Evolutionary conservation across 2,797 vertebrate genomes (phyloP).

Genomic region (Gobio occitaniae): DNA sequence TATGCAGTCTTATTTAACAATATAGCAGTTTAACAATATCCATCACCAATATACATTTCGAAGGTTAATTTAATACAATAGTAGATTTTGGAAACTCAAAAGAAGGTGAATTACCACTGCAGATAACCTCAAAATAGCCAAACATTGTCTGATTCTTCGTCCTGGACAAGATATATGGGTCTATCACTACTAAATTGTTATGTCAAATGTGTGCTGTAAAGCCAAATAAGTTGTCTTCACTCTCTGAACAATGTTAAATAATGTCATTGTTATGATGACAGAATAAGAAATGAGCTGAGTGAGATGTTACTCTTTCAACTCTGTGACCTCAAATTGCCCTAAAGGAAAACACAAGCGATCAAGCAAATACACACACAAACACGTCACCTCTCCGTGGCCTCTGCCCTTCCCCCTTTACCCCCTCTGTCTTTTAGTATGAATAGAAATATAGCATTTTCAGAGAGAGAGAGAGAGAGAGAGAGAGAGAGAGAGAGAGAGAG

Average conservation of each 20-base stretch:
- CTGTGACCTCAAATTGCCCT: conserved; percentile 28
- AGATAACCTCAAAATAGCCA: not conserved
- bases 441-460: conserved; percentile 29
- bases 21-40: not conserved
- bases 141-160: not conserved
- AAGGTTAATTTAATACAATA: not conserved
- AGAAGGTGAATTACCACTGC: not conserved
- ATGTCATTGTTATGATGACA: not conserved
- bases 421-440: conserved; percentile 16
- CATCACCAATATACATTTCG: not conserved
- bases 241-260: conserved; percentile 1
- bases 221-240: not conserved
- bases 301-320: conserved; percentile 70
- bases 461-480: conserved; percentile 14
- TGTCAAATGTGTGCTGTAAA: not conserved
- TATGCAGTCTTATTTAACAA: not conserved
- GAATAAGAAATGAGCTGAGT: conserved; percentile 60
- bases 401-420: conserved; percentile 28
- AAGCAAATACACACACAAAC: conserved; percentile 44
- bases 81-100: too few relatives aligned
- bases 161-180: not conserved
- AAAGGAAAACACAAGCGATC: conserved; percentile 32
- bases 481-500: conserved; percentile 19
- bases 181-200: not conserved
- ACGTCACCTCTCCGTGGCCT: conserved; percentile 29